phyloP scores from a whole-genome alignment of 2,888 invertebrate genomes.

The Abrostola tripartita region DNA sequence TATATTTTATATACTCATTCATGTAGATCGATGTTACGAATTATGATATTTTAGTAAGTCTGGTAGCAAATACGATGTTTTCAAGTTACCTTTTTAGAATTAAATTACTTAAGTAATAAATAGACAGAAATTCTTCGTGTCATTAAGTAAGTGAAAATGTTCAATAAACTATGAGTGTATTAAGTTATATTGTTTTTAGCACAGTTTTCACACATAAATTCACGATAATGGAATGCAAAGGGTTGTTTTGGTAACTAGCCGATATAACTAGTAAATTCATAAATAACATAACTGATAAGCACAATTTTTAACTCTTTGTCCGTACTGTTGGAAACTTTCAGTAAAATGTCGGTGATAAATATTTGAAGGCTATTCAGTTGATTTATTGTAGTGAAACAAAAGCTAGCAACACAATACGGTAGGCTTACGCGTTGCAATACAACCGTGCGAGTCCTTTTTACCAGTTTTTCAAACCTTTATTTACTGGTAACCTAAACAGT shows the following conservation, averaged over 20 bases:
- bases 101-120: no score
- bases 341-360: background rate
- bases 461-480: constrained; percentile 17
- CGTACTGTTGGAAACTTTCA: background rate
- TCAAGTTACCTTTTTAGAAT: no score
- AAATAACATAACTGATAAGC: background rate
- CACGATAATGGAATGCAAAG: constrained; percentile 13
- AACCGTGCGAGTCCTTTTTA: background rate
- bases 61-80: no score
- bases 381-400: no score
- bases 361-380: no score
- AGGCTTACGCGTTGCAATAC: background rate
- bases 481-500: constrained; percentile 21
- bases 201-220: constrained; percentile 11
- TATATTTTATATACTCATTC: no score
- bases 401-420: no score
- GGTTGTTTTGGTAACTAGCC: constrained; percentile 7
- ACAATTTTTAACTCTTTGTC: background rate
- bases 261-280: background rate
- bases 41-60: no score
- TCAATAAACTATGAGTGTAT: constrained; percentile 21
- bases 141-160: constrained; percentile 26
- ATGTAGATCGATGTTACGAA: no score
- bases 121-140: constrained; percentile 17
- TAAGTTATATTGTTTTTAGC: constrained; percentile 21